Base-by-base conservation (phyloP, 2,888 invertebrate genomes). In the Eupithecia subfuscata region DNA sequence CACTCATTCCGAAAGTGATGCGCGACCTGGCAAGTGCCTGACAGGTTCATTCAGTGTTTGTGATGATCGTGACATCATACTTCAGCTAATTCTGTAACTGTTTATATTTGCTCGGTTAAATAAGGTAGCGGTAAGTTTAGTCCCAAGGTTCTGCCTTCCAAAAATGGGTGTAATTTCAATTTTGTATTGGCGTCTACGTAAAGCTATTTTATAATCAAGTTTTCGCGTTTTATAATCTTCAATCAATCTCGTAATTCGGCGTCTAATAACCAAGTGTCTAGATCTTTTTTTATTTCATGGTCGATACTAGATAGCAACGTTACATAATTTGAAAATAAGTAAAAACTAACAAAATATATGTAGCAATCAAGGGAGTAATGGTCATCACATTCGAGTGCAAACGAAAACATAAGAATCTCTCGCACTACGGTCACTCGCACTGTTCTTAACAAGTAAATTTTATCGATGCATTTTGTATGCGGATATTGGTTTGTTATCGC, bases 31-130 rank as follows among this genome's bases (percentile, higher is more conserved):
- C 94, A 91, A 69, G 40, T 34, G 86, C 88, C 90, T 89, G 89
- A 90, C 87, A 85, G 85, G 84, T 92, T 91, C 93, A 93, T 93
- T 93, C 92, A 92, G 83, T 85, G 84, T 84, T 84, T 85, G 82
- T 81, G 71, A 79, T 80, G 84, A 83, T 81, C 79, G 85, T 82
- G 74, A 75, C 79, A 77, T 75, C 78, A 76, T 78, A 6, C 5
- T 71, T 71, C 64, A 68, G 69, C 73, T 76, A 69, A 74, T 73
- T 76, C 52, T 69, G 67, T 30, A 34, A 65, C 65, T 63, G 69
- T 34, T 64, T 64, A 34, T 34, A 64, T 34, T 64, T 64, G 34
- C 18, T 64, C 34, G 34, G 64, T 34, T 34, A 64, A 64, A 34
- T 34, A 64, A 34, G 64, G 64, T 34, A 34, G 30, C 16, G 63